These are phyloP conservation scores for Monopterus albus DNA, from an alignment of 2,113 vertebrate species.

Conservation along the genomic window DNA sequence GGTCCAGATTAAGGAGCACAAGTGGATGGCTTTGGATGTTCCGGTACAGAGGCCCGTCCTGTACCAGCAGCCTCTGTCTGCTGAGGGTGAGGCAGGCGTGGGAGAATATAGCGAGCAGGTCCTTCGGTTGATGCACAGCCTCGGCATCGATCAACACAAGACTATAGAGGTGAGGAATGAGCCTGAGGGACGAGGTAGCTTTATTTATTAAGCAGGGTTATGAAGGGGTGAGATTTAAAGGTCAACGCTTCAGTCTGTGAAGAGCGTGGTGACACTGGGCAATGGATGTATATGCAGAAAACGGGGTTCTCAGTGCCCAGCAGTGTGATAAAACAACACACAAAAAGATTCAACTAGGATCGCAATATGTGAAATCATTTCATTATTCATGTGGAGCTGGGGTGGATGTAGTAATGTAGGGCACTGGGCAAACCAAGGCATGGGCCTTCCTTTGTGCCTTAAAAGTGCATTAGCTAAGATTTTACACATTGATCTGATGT, in stretches of 20 bases:
- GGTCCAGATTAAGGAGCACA: conserved; percentile 97
- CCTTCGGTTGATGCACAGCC: conserved; percentile 95
- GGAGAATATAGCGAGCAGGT: conserved; percentile 97
- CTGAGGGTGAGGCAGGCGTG: conserved; percentile 85
- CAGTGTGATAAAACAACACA: neutral
- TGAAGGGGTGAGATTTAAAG: conserved; percentile 1
- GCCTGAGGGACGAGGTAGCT: neutral
- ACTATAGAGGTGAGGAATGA: conserved; percentile 90
- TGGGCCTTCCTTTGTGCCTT: no score
- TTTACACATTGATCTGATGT: no score
- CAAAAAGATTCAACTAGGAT: no score
- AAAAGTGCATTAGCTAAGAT: no score
- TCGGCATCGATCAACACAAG: conserved; percentile 98
- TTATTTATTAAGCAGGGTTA: conserved; percentile 4
- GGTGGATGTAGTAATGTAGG: neutral
- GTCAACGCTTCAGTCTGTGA: conserved; percentile 3
- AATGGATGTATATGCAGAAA: neutral
- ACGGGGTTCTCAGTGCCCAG: neutral
- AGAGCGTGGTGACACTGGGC: neutral
- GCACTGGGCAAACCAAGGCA: no score
- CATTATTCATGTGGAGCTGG: neutral
- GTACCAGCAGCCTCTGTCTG: conserved; percentile 83
- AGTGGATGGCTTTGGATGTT: conserved; percentile 95
- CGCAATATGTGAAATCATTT: neutral
- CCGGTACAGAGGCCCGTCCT: conserved; percentile 90